Base-by-base conservation (phyloP, 2,113 vertebrate genomes). In the Cepphus grylle region DNA sequence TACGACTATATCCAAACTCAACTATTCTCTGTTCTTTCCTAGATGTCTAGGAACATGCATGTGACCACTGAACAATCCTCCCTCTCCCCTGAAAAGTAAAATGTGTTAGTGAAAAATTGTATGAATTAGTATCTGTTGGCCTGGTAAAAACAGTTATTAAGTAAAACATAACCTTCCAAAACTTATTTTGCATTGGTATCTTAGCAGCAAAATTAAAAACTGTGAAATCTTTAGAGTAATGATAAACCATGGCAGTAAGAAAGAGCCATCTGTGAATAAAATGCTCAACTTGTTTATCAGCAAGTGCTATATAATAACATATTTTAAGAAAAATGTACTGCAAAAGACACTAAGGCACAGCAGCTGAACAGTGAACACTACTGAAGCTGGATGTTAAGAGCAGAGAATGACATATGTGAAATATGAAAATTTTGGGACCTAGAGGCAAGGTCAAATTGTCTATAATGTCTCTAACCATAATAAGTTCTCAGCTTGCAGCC, bases 371-470 rank as follows among this genome's bases (percentile, higher is more conserved):
- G 45, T 88, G 69, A 96, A 38, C 43, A 66, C 38, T 78, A 77
- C 29, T 43, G 80, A 86, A 84, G 53, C 73, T 74, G 80, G 6
- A 95, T 91, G 53, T 93, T 96, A 96, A 94, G 23, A 92, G 22
- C 43, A 85, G 86, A 93, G 88, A 95, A 97, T 50, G 82, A 50
- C 53, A 96, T 73, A 88, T 88, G 42, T 92, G 88, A 96, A 93
- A 93, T 84, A 59, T 70, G 72, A 96, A 81, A 83, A 92, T 96
- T 91, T 73, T 79, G 55, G 79, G 93, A 95, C 94, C 97, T 93
- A 95, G 90, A 97, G 97, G 97, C 96, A 98, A 98, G 97, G 98
- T 98, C 97, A 97, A 95, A 97, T 93, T 86, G 87, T 91, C 69
- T 96, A 26, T 90, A 97, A 95, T 93, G 91, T 84, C 91, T 86